These are phyloP conservation scores for Oligia latruncula DNA, from an alignment of 2,888 invertebrate genomes.

Conservation along the genomic window DNA sequence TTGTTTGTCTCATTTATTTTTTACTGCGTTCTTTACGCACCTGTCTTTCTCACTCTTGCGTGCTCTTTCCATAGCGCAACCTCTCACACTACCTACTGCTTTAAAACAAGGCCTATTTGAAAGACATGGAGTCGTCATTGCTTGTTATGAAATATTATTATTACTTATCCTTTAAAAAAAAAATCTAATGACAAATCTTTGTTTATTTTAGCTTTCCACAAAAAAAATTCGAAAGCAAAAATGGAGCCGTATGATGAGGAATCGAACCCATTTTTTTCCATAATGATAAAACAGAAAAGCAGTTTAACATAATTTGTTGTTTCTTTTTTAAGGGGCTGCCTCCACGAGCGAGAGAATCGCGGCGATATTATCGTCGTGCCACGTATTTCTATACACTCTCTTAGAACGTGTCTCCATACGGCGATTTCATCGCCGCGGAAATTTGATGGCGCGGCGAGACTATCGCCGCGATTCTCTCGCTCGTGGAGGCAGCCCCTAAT, in stretches of 20 bases:
- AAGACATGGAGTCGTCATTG: background rate
- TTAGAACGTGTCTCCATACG: too few relatives aligned
- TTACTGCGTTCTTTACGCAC: background rate
- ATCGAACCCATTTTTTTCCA: background rate
- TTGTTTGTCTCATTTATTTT: background rate
- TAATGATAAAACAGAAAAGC: background rate
- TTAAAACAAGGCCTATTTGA: background rate
- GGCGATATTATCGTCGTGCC: too few relatives aligned
- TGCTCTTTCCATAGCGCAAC: background rate
- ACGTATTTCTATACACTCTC: too few relatives aligned
- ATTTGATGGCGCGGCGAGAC: too few relatives aligned
- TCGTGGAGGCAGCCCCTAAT: too few relatives aligned
- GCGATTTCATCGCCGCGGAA: too few relatives aligned
- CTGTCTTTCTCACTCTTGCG: background rate
- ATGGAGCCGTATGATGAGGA: background rate
- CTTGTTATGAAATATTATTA: background rate
- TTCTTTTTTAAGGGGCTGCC: too few relatives aligned
- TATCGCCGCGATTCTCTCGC: too few relatives aligned
- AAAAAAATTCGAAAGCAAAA: background rate
- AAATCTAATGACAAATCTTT: background rate
- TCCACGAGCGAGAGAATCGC: too few relatives aligned
- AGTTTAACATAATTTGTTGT: background rate
- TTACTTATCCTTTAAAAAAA: background rate
- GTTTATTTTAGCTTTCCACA: background rate
- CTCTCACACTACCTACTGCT: background rate